Evolutionary conservation across 1,140 invertebrate genomes (phyloP).

Genomic region (Dreissena polymorpha): DNA sequence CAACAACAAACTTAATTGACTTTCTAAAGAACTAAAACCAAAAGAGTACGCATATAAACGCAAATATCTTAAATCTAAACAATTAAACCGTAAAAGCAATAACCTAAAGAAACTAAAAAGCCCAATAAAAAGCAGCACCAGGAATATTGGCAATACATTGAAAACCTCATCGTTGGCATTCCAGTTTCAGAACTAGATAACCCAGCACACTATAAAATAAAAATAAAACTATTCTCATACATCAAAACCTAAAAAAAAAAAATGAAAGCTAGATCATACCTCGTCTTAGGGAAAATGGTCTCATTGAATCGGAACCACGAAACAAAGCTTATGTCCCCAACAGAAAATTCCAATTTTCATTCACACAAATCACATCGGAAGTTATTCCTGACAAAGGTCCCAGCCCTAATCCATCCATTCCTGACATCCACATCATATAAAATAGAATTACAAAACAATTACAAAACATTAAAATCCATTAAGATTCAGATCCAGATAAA

Average conservation of each 20-base stretch:
- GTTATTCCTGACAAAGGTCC: conserved; percentile 15
- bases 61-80: conserved; percentile 1
- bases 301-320: conserved; percentile 1
- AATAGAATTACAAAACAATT: conserved; percentile 23
- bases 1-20: neutral
- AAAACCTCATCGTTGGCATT: conserved; percentile 31
- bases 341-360: conserved; percentile 14
- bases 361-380: neutral
- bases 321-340: conserved; percentile 23
- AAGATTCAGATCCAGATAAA: conserved; percentile 43
- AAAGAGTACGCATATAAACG: conserved; percentile 32
- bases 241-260: conserved; percentile 40
- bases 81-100: neutral
- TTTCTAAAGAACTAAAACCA: conserved; percentile 5
- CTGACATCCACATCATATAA: conserved; percentile 14
- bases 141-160: conserved; percentile 29
- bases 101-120: conserved; percentile 8
- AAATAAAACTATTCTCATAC: conserved; percentile 40
- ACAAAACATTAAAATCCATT: conserved; percentile 12
- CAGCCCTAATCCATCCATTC: conserved; percentile 20
- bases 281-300: conserved; percentile 5
- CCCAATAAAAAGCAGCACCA: conserved; percentile 28
- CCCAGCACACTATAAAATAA: neutral
- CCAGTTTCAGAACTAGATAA: conserved; percentile 14
- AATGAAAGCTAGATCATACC: neutral